These are phyloP conservation scores for Eupristina koningsbergeri DNA, from an alignment of 1,140 invertebrate species.

Conservation along the genomic window DNA sequence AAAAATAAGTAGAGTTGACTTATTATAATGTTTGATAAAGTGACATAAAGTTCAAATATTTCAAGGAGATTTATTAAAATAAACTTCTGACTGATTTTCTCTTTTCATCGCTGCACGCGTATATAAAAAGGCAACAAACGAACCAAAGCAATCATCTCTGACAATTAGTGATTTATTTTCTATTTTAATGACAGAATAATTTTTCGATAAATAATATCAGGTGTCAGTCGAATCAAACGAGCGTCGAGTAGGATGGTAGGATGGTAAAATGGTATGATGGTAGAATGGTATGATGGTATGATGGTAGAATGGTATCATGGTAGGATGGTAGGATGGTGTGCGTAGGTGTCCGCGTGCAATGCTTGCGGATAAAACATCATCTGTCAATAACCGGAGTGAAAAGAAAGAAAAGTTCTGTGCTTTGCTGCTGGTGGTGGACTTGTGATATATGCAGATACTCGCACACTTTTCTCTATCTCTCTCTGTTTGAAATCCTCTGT, in stretches of 20 bases:
- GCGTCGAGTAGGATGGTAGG: slow-evolving; percentile 40
- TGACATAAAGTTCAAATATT: not conserved
- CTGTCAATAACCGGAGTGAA: slow-evolving; percentile 60
- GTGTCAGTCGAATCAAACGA: slow-evolving; percentile 17
- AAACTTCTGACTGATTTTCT: not conserved
- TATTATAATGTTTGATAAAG: slow-evolving; percentile 11
- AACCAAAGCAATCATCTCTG: slow-evolving; percentile 8
- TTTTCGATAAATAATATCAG: slow-evolving; percentile 36
- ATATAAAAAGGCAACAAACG: slow-evolving; percentile 13
- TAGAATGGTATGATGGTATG: too few species aligned
- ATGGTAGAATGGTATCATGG: too few species aligned
- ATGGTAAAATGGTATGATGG: too few species aligned
- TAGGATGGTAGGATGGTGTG: slow-evolving; percentile 44
- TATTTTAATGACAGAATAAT: slow-evolving; percentile 39
- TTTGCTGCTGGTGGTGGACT: not conserved
- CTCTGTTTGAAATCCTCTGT: not conserved
- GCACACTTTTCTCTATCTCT: not conserved
- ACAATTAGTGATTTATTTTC: slow-evolving; percentile 38
- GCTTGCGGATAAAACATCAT: slow-evolving; percentile 57
- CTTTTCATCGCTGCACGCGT: not conserved
- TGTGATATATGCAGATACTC: not conserved
- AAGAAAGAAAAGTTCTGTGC: slow-evolving; percentile 49
- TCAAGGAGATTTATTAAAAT: not conserved
- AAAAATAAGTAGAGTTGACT: not conserved
- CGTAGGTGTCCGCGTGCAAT: slow-evolving; percentile 53